Base-by-base conservation (phyloP, 2,888 invertebrate species). In the Rugalucina vietnamica region DNA sequence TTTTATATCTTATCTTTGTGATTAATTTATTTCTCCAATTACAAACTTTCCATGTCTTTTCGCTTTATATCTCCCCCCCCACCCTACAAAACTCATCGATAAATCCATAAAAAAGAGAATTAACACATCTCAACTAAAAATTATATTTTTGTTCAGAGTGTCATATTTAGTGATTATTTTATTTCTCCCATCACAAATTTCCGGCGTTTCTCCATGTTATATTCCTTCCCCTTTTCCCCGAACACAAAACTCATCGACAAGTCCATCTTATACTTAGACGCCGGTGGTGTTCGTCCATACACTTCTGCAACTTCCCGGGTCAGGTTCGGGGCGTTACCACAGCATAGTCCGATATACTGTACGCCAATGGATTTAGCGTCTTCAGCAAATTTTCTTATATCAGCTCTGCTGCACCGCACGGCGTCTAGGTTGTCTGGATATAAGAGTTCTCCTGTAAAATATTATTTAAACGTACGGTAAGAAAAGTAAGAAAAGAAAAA, bases 281-380 rank as follows among this genome's bases (percentile, higher is more conserved):
- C 88, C 4, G 90, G 90, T 0, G 93, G 91, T 34, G 78, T 81
- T 12, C 92, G 81, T 0, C 93, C 93, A 21, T 92, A 89, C 8
- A 84, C 89, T 57, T 89, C 91, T 12, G 93, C 92, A 57, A 94
- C 78, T 37, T 91, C 90, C 21, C 93, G 86, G 39, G 89, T 84
- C 77, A 91, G 85, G 73, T 88, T 89, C 0, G 93, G 82, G 3
- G 90, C 83, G 70, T 92, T 92, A 12, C 94, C 94, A 76, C 94
- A 94, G 79, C 94, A 94, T 14, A 94, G 88, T 0, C 94, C 94
- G 0, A 93, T 82, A 82, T 94, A 93, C 77, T 92, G 90, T 14
- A 93, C 88, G 1, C 93, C 93, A 12, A 92, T 85, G 24, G 84
- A 89, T 72, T 90, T 88, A 0, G 91, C 90, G 77, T 91, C 90